Evolutionary conservation across 2,113 vertebrate genomes (phyloP), one percentile per base, ranked within the genome.

Genomic region (Ptychochromis oligacanthus): DNA sequence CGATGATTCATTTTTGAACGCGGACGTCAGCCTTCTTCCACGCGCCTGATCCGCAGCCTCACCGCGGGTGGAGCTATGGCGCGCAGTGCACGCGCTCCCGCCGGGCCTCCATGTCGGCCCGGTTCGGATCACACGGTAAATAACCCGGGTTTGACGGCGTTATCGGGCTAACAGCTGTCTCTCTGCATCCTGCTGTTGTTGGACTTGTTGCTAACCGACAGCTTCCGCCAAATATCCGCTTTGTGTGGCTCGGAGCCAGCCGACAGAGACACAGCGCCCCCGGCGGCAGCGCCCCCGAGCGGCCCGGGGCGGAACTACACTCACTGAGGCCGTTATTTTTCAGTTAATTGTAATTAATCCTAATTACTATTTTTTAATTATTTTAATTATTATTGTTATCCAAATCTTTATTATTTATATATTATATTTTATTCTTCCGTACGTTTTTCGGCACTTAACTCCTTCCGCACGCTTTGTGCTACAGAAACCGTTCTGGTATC

Each of bases 221-320:
- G 57, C 75, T 72, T 83, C 87, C 86, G 70, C 28, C 54, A 6
- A 1, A 79, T 1, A 79, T 87, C 91, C 90, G 90, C 79, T 56
- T 77, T 4, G 2, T 20, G 11, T 56, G 52, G 57, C 15, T 24
- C 28, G 3, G 6, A 40, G 2, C 31, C 56, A n/a, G 11, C 9
- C 38, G 3, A 2, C 6, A 0, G 2, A 15, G 38, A 0, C 40
- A 61, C 60, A 64, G 80, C 82, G 88, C 83, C 4, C 59, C 20
- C 3, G 3, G 36, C 17, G 22, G 59, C 81, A 75, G 88, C 57
- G 89, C 5, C 81, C 4, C 65, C 22, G 1, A 0, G 49, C 43
- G 87, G 65, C 13, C 3, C 0, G 86, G 83, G 13, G 86, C 5
- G 83, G 70, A 18, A 87, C 60, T 18, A 28, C 77, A 79, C 20